Conservation (phyloP, 2,797 vertebrate species). For the Phrynocephalus vlangalii region DNA sequence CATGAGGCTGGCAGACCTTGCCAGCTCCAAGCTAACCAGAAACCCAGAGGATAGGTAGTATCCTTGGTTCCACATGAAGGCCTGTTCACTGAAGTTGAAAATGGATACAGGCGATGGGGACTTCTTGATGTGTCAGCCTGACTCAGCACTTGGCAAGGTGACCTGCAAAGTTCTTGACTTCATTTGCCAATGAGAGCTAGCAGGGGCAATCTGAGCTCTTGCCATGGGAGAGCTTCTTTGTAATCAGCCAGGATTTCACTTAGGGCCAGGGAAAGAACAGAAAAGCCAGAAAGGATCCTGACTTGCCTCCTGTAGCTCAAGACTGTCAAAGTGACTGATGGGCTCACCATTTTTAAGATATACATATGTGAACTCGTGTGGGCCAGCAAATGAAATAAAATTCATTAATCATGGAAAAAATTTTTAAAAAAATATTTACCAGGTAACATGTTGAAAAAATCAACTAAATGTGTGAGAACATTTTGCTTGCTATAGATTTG, state of each 20-base stretch:
- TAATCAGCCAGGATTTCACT: not conserved
- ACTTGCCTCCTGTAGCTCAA: not conserved
- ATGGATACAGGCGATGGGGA: not conserved
- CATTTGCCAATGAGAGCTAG: not conserved
- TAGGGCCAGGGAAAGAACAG: not conserved
- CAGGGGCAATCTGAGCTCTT: not conserved
- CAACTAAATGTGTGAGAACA: too few relatives aligned
- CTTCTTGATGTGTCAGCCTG: not conserved
- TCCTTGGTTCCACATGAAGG: not conserved
- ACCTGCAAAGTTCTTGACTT: not conserved
- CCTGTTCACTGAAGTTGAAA: conserved; percentile 8
- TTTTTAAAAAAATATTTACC: too few relatives aligned
- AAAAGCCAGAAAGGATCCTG: not conserved
- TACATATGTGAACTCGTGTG: too few relatives aligned
- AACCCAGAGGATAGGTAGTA: conserved; percentile 15
- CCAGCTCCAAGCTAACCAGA: conserved; percentile 18
- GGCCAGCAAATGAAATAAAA: too few relatives aligned
- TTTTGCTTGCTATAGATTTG: too few relatives aligned
- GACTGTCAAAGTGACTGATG: not conserved
- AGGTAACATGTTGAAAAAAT: too few relatives aligned
- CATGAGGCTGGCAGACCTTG: conserved; percentile 23
- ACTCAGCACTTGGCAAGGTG: not conserved
- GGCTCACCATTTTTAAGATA: not conserved
- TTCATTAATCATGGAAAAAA: too few relatives aligned
- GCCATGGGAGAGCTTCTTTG: not conserved